These are phyloP conservation scores for Pristionchus exspectatus DNA, from an alignment of 2,888 invertebrate species.

Conservation along the genomic window DNA sequence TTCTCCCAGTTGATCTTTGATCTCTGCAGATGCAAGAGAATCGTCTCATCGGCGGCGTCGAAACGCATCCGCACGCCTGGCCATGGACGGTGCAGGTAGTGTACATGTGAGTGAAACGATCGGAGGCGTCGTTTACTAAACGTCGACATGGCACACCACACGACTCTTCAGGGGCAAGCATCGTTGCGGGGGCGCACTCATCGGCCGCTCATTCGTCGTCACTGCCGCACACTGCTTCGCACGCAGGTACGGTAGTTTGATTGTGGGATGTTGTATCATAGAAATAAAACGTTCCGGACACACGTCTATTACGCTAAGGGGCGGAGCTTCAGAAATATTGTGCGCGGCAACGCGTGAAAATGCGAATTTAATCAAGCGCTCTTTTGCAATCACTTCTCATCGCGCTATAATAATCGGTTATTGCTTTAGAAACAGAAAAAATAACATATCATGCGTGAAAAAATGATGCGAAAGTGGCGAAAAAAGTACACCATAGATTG, in stretches of 20 bases:
- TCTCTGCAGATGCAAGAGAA: conserved; percentile 60
- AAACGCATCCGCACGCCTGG: conserved; percentile 71
- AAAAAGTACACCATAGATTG: too few species aligned
- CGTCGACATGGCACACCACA: neutral
- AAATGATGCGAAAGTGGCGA: too few species aligned
- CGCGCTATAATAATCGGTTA: too few species aligned
- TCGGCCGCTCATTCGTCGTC: conserved; percentile 71
- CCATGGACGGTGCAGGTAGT: conserved; percentile 74
- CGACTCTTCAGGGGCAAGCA: conserved; percentile 52
- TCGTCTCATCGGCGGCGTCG: conserved; percentile 72
- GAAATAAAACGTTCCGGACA: too few species aligned
- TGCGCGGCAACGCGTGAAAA: too few species aligned
- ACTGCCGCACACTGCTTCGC: conserved; percentile 77
- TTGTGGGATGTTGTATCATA: too few species aligned
- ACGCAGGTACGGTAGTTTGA: conserved; percentile 61
- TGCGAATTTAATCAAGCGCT: too few species aligned
- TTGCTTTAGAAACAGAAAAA: too few species aligned
- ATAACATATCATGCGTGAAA: too few species aligned
- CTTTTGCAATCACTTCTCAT: too few species aligned
- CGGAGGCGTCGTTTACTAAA: neutral
- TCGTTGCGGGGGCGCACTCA: conserved; percentile 73
- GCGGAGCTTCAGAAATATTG: too few species aligned
- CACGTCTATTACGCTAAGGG: too few species aligned
- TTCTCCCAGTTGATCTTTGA: neutral
- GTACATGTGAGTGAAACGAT: conserved; percentile 41